Conservation (phyloP, 2,113 vertebrate species). For the Riparia riparia region DNA sequence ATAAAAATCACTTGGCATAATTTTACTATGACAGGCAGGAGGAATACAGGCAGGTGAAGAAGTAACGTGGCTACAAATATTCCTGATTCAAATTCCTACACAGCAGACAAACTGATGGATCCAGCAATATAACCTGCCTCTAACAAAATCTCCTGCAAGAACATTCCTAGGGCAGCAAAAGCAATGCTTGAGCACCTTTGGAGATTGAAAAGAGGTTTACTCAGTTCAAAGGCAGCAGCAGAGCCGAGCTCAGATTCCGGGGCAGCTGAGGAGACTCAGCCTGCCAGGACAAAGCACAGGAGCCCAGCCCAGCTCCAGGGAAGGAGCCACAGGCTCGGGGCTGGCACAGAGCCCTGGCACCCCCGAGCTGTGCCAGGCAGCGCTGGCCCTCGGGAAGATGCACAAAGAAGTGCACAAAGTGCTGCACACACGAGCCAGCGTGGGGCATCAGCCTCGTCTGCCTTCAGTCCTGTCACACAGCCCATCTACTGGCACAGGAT, state of each 20-base stretch:
- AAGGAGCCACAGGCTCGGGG: neutral
- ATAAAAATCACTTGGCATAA: neutral
- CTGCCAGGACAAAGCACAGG: neutral
- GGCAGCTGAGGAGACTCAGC: neutral
- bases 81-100: neutral
- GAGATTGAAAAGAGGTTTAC: neutral
- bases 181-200: neutral
- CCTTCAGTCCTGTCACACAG: neutral
- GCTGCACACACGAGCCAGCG: accelerated
- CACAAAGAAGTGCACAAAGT: neutral
- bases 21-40: neutral
- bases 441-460: neutral
- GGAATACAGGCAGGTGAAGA: neutral
- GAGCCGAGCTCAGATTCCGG: neutral
- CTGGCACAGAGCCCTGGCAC: neutral
- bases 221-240: accelerated
- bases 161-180: neutral
- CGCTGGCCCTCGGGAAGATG: neutral
- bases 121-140: neutral
- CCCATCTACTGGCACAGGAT: neutral
- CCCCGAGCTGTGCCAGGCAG: neutral
- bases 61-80: neutral
- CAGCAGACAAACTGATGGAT: neutral
- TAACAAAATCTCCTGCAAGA: neutral
- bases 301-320: neutral